Evolutionary conservation across 2,797 vertebrate genomes (phyloP), one percentile per base, ranked within the genome.

Genomic region (Chaetodon trifasciatus): DNA sequence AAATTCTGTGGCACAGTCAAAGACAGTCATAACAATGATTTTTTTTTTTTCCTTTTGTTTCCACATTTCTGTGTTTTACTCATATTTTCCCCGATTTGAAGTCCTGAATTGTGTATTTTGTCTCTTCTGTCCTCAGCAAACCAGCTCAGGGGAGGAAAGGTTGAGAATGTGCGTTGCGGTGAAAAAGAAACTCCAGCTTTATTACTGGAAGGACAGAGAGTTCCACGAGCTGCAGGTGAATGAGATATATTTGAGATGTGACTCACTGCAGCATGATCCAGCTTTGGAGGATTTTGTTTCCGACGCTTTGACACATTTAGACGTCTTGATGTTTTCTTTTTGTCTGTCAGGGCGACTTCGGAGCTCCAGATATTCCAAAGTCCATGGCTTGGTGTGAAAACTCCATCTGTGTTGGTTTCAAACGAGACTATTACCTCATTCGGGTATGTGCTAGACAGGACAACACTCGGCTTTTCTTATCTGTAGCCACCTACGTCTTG

Each of bases 331-430:
- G 49, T 78, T 87, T 82, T 73, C 2, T 74, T 64, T 83, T 70
- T 71, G 57, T 89, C 66, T 88, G 3, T 63, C 32, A 99, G 98
- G 97, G 97, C 0, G 98, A 99, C 86, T 97, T 98, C 62, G 96
- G 96, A 50, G 97, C 97, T 52, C 97, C 98, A 24, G 98, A 99
- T 91, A 96, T 99, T 83, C 98, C 98, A 42, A 99, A 99, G 85
- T 98, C 98, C 66, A 99, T 99, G 98, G 98, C 98, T 5, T 99
- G 98, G 98, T 99, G 98, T 93, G 96, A 98, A 91, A 98, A 97
- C 91, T 98, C 98, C 79, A 98, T 99, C 83, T 99, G 98, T 87
- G 98, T 99, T 21, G 98, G 98, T 60, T 99, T 99, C 91, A 99
- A 99, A 89, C 96, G 98, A 82, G 98, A 99, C 92, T 99, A 99